phyloP scores from a whole-genome alignment of 2,797 vertebrate species.

The Enteromius treurensis region DNA sequence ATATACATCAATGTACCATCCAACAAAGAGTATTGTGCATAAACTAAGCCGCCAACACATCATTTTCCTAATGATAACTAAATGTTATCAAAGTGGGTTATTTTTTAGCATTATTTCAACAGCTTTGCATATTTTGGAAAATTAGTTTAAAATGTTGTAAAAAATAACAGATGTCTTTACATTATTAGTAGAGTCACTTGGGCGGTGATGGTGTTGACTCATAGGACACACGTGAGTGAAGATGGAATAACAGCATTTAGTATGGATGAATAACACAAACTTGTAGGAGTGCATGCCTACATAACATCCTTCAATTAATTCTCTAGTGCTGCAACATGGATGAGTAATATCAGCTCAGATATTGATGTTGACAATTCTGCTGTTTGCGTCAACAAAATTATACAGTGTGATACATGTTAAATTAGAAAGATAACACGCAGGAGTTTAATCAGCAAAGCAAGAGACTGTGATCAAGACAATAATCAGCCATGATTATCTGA shows the following conservation, averaged over 20 bases:
- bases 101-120: neutral
- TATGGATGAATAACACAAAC: slow-evolving; percentile 25
- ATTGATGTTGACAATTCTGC: slow-evolving; percentile 32
- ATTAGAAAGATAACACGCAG: neutral
- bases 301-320: slow-evolving; percentile 32
- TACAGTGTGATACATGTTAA: slow-evolving; percentile 18
- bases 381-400: slow-evolving; percentile 40
- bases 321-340: slow-evolving; percentile 12
- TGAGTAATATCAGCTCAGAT: slow-evolving; percentile 39
- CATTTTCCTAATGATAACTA: neutral
- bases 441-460: neutral
- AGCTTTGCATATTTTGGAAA: slow-evolving; percentile 7
- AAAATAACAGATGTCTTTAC: slow-evolving; percentile 36
- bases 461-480: neutral
- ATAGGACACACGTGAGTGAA: slow-evolving; percentile 22
- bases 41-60: slow-evolving; percentile 4
- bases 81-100: neutral
- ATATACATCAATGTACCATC: neutral
- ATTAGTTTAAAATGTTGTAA: slow-evolving; percentile 23
- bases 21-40: neutral
- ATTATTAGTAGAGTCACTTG: slow-evolving; percentile 11
- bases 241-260: slow-evolving; percentile 11
- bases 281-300: slow-evolving; percentile 42
- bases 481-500: slow-evolving; percentile 6
- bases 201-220: slow-evolving; percentile 26